Conservation (phyloP, 2,888 invertebrate species). For the Lamellibrachia satsuma region DNA sequence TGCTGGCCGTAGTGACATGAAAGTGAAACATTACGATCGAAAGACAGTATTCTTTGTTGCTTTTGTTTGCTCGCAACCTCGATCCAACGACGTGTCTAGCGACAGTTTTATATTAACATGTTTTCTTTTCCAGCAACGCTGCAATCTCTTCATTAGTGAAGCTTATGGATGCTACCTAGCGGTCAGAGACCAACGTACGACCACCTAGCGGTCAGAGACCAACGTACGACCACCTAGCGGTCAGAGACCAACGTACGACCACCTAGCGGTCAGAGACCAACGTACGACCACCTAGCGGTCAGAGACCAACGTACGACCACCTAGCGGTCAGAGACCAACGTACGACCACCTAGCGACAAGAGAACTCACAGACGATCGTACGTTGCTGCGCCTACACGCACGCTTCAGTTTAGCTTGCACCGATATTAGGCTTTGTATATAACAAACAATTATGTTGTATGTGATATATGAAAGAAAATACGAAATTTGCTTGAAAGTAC, state of each 20-base stretch:
- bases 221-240: neutral
- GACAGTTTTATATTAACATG: neutral
- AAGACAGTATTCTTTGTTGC: neutral
- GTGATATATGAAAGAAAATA: neutral
- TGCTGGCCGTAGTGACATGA: no score
- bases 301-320: no score
- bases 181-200: neutral
- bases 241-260: no score
- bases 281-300: no score
- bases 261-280: no score
- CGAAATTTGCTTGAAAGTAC: neutral
- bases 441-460: neutral
- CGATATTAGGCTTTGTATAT: neutral
- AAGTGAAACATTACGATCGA: no score
- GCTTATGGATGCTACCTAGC: neutral
- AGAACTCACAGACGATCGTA: neutral
- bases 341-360: no score
- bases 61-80: neutral
- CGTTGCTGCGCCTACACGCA: neutral
- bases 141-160: neutral
- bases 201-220: neutral
- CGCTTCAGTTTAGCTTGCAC: neutral
- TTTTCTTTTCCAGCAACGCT: neutral
- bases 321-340: no score
- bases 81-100: neutral